Evolutionary conservation across 2,113 vertebrate species (phyloP).

Genomic region (Miniopterus natalensis): DNA sequence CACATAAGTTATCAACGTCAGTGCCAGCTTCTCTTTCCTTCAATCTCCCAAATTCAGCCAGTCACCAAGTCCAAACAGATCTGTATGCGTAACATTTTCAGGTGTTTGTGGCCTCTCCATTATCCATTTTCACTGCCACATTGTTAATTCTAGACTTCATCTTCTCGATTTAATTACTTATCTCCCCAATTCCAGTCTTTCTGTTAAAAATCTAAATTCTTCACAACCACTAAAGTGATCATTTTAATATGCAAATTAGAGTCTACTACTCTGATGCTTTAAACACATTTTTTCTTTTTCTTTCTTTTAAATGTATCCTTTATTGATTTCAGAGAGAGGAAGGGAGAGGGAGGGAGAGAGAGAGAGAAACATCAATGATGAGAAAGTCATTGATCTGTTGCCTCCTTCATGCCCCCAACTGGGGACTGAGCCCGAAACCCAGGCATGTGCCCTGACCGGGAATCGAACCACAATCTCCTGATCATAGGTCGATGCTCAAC

Average conservation of each 20-base stretch:
- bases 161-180: neutral
- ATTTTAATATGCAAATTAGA: neutral
- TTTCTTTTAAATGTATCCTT: too few relatives aligned
- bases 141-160: neutral
- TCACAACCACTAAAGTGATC: neutral
- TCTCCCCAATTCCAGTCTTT: neutral
- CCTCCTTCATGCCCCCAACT: too few relatives aligned
- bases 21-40: neutral
- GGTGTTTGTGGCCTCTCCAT: neutral
- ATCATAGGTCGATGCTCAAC: too few relatives aligned
- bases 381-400: too few relatives aligned
- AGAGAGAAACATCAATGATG: too few relatives aligned
- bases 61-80: neutral
- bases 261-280: neutral
- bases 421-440: too few relatives aligned
- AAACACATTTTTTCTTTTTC: neutral
- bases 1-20: neutral
- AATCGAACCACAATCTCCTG: too few relatives aligned
- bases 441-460: too few relatives aligned
- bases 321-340: too few relatives aligned
- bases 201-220: conserved; percentile 8
- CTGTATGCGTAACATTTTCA: neutral
- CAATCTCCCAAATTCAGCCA: neutral
- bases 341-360: too few relatives aligned
- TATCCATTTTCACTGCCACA: neutral